Evolutionary conservation across 2,797 vertebrate species (phyloP).

Genomic region (Steatocranus sp.): DNA sequence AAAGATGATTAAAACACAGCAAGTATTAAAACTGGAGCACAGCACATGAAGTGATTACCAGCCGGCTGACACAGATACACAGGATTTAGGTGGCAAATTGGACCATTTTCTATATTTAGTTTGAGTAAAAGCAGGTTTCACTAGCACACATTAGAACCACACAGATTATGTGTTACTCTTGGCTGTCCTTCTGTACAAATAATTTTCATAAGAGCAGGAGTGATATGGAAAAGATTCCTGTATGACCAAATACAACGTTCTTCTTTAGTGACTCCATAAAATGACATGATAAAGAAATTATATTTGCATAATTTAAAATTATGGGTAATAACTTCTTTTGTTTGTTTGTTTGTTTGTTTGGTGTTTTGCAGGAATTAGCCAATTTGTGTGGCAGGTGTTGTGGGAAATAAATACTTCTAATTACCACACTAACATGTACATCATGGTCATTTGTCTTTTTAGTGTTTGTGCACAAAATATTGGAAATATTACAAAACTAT

Average conservation of each 20-base stretch:
- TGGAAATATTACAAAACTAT: not conserved
- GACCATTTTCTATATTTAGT: conserved; percentile 26
- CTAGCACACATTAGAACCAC: not conserved
- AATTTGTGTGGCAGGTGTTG: not conserved
- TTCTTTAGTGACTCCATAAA: not conserved
- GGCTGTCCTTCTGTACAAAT: not conserved
- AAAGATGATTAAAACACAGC: not conserved
- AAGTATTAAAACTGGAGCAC: not conserved
- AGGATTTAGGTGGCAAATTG: not conserved
- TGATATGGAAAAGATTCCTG: not conserved
- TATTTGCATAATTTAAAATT: not conserved
- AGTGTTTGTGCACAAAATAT: not conserved
- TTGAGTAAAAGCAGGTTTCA: not conserved
- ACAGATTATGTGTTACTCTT: not conserved
- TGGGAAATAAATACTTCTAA: not conserved
- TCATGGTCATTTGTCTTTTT: not conserved
- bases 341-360: not conserved
- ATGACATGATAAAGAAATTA: not conserved
- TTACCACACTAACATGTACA: not conserved
- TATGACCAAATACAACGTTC: not conserved
- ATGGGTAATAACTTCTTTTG: not conserved
- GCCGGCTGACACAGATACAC: conserved; percentile 4
- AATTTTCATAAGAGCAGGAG: not conserved
- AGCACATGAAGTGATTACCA: not conserved
- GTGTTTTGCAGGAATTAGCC: not conserved